Percentiles rank a stretch among this genome's conserved stretches.
These are phyloP conservation scores for Lamellibrachia luymesi DNA, from an alignment of 1,140 invertebrate species.

Conservation along the genomic window DNA sequence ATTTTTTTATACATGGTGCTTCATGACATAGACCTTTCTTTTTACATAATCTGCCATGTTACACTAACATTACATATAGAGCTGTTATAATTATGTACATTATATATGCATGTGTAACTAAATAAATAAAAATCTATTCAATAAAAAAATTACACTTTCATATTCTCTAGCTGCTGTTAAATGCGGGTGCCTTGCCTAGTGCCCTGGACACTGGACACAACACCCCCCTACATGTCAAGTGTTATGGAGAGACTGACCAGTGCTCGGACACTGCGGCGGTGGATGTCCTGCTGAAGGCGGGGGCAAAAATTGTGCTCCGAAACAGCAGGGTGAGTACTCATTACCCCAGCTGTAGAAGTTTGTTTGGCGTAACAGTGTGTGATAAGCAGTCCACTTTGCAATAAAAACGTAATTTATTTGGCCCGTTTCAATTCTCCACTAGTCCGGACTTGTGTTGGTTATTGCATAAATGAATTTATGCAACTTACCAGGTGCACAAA, in stretches of 20 bases:
- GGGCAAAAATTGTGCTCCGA: constrained; percentile 41
- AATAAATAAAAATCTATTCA: background rate
- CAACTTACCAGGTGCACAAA: too few relatives aligned
- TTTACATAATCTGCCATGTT: too few relatives aligned
- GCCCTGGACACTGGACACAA: constrained; percentile 52
- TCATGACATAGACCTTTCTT: too few relatives aligned
- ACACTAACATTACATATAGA: too few relatives aligned
- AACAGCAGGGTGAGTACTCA: constrained; percentile 46
- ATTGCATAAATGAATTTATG: too few relatives aligned
- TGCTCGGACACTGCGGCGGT: constrained; percentile 45
- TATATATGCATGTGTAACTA: too few relatives aligned
- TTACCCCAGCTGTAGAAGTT: background rate
- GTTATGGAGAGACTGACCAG: constrained; percentile 50
- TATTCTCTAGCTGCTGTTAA: constrained; percentile 43
- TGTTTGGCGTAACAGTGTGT: background rate
- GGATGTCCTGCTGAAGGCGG: constrained; percentile 43
- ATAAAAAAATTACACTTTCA: background rate
- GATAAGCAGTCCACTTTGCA: too few relatives aligned
- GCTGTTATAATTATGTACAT: too few relatives aligned
- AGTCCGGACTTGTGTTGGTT: too few relatives aligned
- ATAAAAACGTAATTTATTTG: too few relatives aligned
- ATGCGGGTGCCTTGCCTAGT: constrained; percentile 47
- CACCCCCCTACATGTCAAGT: constrained; percentile 56
- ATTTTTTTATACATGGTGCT: too few relatives aligned
- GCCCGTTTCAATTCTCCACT: too few relatives aligned